Conservation (phyloP, 2,888 invertebrate genomes). For the Rotaria sp. region DNA sequence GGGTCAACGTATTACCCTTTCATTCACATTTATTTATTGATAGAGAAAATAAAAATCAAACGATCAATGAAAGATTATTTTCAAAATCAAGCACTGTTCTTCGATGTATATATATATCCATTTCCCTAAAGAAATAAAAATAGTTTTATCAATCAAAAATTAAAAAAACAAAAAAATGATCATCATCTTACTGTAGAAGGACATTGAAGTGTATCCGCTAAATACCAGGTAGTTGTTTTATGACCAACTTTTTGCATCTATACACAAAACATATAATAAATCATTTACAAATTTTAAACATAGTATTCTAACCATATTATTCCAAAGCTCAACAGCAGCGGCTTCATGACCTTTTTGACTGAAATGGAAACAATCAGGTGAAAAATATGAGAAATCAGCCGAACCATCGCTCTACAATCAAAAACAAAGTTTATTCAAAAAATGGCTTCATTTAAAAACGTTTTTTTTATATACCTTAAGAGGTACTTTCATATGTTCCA, state of each 20-base stretch:
- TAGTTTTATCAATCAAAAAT: background rate
- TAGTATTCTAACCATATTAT: constrained; percentile 45
- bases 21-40: background rate
- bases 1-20: background rate
- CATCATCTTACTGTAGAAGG: constrained; percentile 44
- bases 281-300: background rate
- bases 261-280: background rate
- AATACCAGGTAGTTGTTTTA: constrained; percentile 30
- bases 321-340: constrained; percentile 50
- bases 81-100: constrained; percentile 7
- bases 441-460: background rate
- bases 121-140: background rate
- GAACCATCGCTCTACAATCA: constrained; percentile 40
- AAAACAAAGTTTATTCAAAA: background rate
- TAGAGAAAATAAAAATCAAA: background rate
- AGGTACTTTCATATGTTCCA: constrained; percentile 46
- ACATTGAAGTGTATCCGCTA: constrained; percentile 40
- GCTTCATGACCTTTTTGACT: constrained; percentile 48
- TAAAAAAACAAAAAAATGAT: background rate
- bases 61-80: background rate
- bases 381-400: constrained; percentile 48
- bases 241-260: constrained; percentile 32
- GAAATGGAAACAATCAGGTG: constrained; percentile 53
- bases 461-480: background rate
- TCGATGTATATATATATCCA: background rate